Percentiles rank a stretch among this genome's conserved stretches.
Conservation (phyloP, 2,797 vertebrate species). For the Intellagama lesueurii region DNA sequence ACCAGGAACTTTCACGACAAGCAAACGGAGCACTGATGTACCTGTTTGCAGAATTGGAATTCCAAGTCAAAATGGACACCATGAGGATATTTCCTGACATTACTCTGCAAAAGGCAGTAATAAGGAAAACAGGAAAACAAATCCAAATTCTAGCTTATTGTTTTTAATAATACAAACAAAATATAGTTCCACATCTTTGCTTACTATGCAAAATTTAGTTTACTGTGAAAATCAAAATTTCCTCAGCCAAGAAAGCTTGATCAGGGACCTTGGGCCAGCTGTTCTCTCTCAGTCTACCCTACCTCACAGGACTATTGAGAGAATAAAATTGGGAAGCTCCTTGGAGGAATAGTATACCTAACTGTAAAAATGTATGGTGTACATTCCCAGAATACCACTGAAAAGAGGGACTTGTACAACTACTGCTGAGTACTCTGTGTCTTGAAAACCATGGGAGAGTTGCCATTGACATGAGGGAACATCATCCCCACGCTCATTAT, state of each 20-base stretch:
- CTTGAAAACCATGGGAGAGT: too few species aligned
- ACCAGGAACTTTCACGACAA: neutral
- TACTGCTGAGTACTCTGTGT: too few species aligned
- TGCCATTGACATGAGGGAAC: too few species aligned
- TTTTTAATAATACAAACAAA: neutral
- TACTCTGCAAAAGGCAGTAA: neutral
- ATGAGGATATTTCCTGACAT: constrained; percentile 12
- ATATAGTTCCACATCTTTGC: neutral
- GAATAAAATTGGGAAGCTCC: neutral
- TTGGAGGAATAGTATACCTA: neutral
- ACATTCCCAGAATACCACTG: too few species aligned
- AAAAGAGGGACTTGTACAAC: too few species aligned
- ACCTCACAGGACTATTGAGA: neutral
- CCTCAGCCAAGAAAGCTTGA: neutral
- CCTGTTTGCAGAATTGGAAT: neutral
- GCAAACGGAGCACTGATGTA: neutral
- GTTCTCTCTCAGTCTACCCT: neutral
- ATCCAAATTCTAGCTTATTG: neutral
- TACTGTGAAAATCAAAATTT: neutral
- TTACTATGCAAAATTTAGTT: neutral
- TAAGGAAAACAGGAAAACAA: too few species aligned
- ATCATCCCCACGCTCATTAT: too few species aligned
- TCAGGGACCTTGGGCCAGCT: neutral
- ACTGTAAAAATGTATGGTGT: neutral
- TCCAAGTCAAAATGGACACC: neutral